These are phyloP conservation scores for Hipparchia sbordonii DNA, from an alignment of 2,888 invertebrate species.

Conservation along the genomic window DNA sequence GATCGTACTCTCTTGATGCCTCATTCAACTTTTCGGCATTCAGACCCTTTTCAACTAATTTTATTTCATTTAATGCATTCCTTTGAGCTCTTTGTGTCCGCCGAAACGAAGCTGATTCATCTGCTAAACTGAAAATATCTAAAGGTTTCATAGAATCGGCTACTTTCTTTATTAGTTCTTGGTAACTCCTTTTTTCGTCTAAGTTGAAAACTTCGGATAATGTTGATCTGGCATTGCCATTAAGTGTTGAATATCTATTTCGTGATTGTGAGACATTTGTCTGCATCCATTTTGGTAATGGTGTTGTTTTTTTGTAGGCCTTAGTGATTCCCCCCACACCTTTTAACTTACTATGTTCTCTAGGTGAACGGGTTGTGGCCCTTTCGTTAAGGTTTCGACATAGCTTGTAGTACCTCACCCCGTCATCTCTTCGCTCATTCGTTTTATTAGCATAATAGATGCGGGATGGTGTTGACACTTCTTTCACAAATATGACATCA, in stretches of 20 bases:
- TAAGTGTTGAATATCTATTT: slow-evolving; percentile 58
- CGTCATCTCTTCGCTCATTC: slow-evolving; percentile 47
- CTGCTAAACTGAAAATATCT: slow-evolving; percentile 63
- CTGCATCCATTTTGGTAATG: slow-evolving; percentile 68
- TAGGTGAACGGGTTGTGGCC: slow-evolving; percentile 54
- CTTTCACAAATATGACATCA: slow-evolving; percentile 72
- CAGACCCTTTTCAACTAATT: slow-evolving; percentile 59
- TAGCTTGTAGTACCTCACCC: slow-evolving; percentile 59
- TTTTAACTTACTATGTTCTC: slow-evolving; percentile 63
- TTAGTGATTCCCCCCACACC: slow-evolving; percentile 67
- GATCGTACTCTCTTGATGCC: slow-evolving; percentile 65
- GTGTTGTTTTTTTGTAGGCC: slow-evolving; percentile 62
- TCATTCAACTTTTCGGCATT: slow-evolving; percentile 57
- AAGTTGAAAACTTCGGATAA: slow-evolving; percentile 80
- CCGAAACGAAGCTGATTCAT: slow-evolving; percentile 65
- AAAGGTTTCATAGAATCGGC: slow-evolving; percentile 56
- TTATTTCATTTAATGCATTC: slow-evolving; percentile 64
- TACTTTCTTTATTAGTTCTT: slow-evolving; percentile 76
- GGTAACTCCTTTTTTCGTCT: slow-evolving; percentile 82
- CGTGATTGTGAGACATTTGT: slow-evolving; percentile 55
- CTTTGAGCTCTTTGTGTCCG: slow-evolving; percentile 63
- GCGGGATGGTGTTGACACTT: slow-evolving; percentile 58
- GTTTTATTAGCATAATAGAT: slow-evolving; percentile 55
- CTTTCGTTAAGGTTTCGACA: slow-evolving; percentile 57
- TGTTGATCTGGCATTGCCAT: slow-evolving; percentile 65